Base-by-base conservation (phyloP, 30 jellyfish, hydroid and myxozoan species). In the Pseudorhiza aurosa region DNA sequence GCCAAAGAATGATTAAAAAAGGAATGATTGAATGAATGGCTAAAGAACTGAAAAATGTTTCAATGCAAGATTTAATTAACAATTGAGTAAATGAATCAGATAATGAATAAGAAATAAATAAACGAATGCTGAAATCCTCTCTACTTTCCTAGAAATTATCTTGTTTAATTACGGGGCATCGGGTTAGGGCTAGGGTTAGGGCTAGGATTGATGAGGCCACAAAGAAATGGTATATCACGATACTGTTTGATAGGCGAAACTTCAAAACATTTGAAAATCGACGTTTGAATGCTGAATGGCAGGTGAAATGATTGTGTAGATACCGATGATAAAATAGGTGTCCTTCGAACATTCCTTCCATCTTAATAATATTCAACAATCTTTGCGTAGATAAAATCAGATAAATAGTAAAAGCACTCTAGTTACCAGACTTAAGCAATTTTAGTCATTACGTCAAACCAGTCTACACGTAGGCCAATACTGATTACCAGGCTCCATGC, bases 361-460 rank as follows among this genome's bases (percentile, higher is more conserved):
- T n/a, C n/a, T n/a, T 17, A 58, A 27, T 46, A 46, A 46, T 12
- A 8, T 4, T 14, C 60, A 46, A 11, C 19, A 46, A 6, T 11
- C n/a, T 42, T 42, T 42, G 12, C 39, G 10, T 17, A 21, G 39
- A 4, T 39, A 25, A 29, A 29, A 11, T 59, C 75, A 59, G 30
- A 35, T 29, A 35, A 59, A 59, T 59, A 35, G 17, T 15, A 57
- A 59, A 59, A 39, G 21, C 65, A 68, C 65, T 19, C 82, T 39
- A 43, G 82, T 44, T 68, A 68, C 82, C 82, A 68, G 50, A 9
- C 67, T 26, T 8, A n/a, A n/a, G n/a, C n/a, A n/a, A n/a, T n/a
- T n/a, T n/a, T 26, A 8, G 62, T 47, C 2, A 47, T 53, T 36
- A 53, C 67, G 1, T 10, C 37, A 21, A 1, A 53, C 67, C 67